Base-by-base conservation (phyloP, 2,797 vertebrate species). In the Hirundo rustica region DNA sequence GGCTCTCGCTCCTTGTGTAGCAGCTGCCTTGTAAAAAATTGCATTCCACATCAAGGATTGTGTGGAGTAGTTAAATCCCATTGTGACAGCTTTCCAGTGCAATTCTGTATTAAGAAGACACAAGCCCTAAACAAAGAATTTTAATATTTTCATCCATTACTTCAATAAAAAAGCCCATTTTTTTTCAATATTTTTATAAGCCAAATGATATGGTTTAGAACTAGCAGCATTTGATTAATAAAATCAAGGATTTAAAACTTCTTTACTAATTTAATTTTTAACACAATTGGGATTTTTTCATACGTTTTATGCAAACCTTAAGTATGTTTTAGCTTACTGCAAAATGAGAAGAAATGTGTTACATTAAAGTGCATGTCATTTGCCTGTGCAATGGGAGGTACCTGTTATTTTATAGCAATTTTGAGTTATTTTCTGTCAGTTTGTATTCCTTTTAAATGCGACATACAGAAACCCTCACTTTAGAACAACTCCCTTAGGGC, bases 361-460 rank as follows among this genome's bases (percentile, higher is more conserved):
- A 97, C 97, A 96, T 97, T 97, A 97, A 98, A 97, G 97, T 97
- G 95, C 94, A 97, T 97, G 97, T 97, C 98, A 97, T 98, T 97
- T 98, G 92, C 96, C 96, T 96, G 94, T 79, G 94, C 92, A 84
- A 96, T 97, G 97, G 97, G 96, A 98, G 97, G 97, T 97, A 96
- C 96, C 93, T 96, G 95, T 97, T 97, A 97, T 97, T 98, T 97
- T 97, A 95, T 96, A 97, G 97, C 97, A 98, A 98, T 98, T 98
- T 98, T 93, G 96, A 98, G 98, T 98, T 98, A 98, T 98, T 98
- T 98, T 98, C 98, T 98, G 98, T 98, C 98, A 98, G 97, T 98
- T 97, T 97, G 97, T 98, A 96, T 98, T 98, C 97, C 96, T 96
- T 95, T 97, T 98, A 96, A 97, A 91, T 53, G 74, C 97, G 71